Conservation (phyloP, 2,888 invertebrate genomes). For the Diloba caeruleocephala region DNA sequence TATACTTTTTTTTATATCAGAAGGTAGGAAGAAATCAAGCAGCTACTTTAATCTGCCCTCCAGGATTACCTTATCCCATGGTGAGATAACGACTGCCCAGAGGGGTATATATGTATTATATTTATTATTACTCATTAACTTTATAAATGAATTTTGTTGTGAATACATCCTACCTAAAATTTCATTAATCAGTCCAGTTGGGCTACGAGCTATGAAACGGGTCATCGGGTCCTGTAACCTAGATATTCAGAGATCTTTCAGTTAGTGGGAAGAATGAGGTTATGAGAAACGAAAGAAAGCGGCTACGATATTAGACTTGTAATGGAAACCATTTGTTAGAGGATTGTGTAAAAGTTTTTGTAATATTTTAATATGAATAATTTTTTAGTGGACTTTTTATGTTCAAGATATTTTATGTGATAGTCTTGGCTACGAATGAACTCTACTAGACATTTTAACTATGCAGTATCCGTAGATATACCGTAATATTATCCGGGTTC, state of each 20-base stretch:
- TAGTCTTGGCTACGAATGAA: neutral
- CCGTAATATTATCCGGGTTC: no score
- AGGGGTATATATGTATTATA: no score
- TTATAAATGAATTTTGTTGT: neutral
- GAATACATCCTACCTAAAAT: constrained; percentile 29
- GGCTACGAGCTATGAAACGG: constrained; percentile 40
- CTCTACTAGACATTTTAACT: no score
- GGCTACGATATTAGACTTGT: constrained; percentile 47
- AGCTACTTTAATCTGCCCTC: no score
- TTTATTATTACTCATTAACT: neutral
- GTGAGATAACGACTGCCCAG: no score
- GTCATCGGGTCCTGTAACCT: constrained; percentile 40
- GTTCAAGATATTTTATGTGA: constrained; percentile 11
- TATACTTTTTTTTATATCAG: no score
- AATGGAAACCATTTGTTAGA: constrained; percentile 50
- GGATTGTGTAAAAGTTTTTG: constrained; percentile 38
- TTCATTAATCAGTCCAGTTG: constrained; percentile 39
- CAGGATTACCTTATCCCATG: no score
- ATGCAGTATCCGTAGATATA: no score
- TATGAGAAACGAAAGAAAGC: constrained; percentile 41
- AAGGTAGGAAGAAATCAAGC: no score
- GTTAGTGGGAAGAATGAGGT: constrained; percentile 39
- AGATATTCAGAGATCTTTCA: constrained; percentile 35
- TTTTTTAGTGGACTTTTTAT: constrained; percentile 18
- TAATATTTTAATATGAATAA: constrained; percentile 32